Evolutionary conservation across 2,888 invertebrate genomes (phyloP), one percentile per base, ranked within the genome.

Genomic region (Lithosia quadra): DNA sequence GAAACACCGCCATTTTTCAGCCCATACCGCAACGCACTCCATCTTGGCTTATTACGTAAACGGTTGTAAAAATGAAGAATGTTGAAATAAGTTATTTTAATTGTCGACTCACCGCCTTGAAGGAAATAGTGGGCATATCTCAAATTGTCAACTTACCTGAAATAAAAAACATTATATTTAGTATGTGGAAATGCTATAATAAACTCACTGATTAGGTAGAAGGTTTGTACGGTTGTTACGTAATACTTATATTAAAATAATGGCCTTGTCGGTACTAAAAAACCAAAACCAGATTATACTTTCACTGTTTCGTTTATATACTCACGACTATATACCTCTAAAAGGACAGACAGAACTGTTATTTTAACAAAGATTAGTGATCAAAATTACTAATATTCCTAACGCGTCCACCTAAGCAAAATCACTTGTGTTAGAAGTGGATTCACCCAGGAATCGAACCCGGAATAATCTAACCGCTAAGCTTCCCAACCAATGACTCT

Each of bases 121-220:
- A 65, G 73, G 75, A 69, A 73, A 80, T 76, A 57, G 43, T 71
- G 61, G 63, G 59, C 34, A 68, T 68, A 70, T 65, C 69, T 70
- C 61, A 43, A 67, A 70, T 71, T 65, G 69, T 71, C 72, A 72
- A 85, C 90, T 88, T 90, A 90, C 90, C 90, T 90, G 89, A 86
- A 89, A 66, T 18, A 74, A 81, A 81, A 71, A 76, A 72, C 77
- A 69, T 73, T n/a, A 11, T 63, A 66, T 78, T 80, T 78, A 75
- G 59, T 72, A 69, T 76, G 72, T 76, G 77, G 61, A 80, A 76
- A 71, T 67, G 69, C 43, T 61, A 66, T 67, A 66, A 69, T 74
- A 68, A 62, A 24, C 63, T 64, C 43, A 70, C 55, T 66, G 67
- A 67, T 61, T 39, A 28, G 39, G 55, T 53, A 22, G 56, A 53